phyloP scores from a whole-genome alignment of 2,113 vertebrate genomes.

The Plecturocebus donacophilus region DNA sequence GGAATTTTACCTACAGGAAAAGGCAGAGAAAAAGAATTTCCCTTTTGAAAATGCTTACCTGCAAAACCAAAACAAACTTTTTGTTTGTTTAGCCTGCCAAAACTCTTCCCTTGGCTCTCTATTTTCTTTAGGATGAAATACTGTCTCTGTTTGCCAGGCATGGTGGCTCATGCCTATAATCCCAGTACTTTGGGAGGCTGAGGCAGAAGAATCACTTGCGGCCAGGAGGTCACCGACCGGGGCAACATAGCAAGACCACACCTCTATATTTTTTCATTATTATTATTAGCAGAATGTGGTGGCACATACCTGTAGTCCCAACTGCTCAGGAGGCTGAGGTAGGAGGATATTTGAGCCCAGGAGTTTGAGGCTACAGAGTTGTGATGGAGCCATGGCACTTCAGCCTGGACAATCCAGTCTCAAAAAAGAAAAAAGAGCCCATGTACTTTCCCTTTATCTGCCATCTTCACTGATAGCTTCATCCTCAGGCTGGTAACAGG shows the following conservation, averaged over 20 bases:
- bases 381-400: neutral
- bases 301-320: neutral
- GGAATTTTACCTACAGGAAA: conserved; percentile 28
- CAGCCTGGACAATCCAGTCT: neutral
- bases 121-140: conserved; percentile 16
- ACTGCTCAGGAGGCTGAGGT: neutral
- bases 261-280: neutral
- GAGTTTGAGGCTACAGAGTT: neutral
- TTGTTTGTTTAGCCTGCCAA: neutral
- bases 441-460: neutral
- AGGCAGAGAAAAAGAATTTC: neutral
- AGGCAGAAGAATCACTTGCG: neutral
- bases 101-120: neutral
- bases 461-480: neutral
- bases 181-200: neutral
- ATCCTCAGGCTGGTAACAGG: neutral
- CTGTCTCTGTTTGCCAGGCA: neutral
- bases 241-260: neutral
- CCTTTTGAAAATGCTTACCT: conserved; percentile 8
- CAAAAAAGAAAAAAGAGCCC: neutral
- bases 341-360: neutral
- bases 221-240: neutral
- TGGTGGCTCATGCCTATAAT: neutral
- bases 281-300: neutral
- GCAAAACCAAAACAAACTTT: neutral